Evolutionary conservation across 2,888 invertebrate species (phyloP).

Genomic region (Thymelicus sylvestris): DNA sequence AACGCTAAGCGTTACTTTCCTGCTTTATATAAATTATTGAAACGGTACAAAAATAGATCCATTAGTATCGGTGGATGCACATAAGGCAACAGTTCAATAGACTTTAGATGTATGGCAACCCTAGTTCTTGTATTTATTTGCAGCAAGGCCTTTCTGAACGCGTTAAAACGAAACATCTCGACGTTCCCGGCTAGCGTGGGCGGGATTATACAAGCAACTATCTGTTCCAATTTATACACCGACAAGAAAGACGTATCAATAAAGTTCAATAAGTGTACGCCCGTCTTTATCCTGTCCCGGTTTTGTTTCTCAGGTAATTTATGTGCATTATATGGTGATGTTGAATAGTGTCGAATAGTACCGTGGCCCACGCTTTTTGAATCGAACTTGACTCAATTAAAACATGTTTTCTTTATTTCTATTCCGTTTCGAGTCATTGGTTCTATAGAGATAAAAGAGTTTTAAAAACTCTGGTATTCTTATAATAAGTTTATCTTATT

Average conservation of each 20-base stretch:
- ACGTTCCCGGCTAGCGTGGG: constrained; percentile 34
- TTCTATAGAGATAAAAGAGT: neutral
- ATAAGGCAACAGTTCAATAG: too few relatives aligned
- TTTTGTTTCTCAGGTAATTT: constrained; percentile 36
- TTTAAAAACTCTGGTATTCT: neutral
- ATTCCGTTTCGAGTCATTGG: neutral
- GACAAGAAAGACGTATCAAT: constrained; percentile 38
- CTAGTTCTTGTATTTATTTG: constrained; percentile 69
- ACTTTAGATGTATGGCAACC: neutral
- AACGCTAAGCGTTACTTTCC: too few relatives aligned
- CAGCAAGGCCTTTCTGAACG: constrained; percentile 59
- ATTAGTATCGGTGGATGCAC: too few relatives aligned
- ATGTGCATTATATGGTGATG: constrained; percentile 26
- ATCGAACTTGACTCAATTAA: constrained; percentile 11
- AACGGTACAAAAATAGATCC: too few relatives aligned
- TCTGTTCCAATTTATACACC: constrained; percentile 37
- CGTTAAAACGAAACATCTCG: constrained; percentile 64
- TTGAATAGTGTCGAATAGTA: constrained; percentile 25
- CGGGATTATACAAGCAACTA: constrained; percentile 35
- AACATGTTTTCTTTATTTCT: neutral
- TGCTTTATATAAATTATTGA: too few relatives aligned
- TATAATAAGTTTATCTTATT: neutral
- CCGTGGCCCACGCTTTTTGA: constrained; percentile 5
- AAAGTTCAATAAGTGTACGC: constrained; percentile 38
- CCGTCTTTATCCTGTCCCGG: constrained; percentile 32